Percentiles rank a stretch among this genome's conserved stretches.
Evolutionary conservation across 2,797 vertebrate genomes (phyloP).

Genomic region (Poeciliopsis gracilis): DNA sequence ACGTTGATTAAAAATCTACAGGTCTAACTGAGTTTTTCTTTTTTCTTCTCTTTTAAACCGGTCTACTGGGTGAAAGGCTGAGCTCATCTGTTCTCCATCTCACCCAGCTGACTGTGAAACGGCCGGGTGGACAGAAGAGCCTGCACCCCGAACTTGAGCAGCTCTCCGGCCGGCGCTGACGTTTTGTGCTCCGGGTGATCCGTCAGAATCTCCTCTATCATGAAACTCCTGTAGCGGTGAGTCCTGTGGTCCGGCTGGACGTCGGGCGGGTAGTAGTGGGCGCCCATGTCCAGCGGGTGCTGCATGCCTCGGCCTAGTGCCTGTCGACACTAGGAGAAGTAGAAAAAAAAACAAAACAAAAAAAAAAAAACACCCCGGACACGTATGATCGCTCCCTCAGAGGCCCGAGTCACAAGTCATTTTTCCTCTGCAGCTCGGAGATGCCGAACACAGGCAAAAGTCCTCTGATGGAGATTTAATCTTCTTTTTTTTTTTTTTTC

Average conservation of each 20-base stretch:
- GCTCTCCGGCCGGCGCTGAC: slow-evolving; percentile 85
- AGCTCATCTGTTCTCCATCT: slow-evolving; percentile 33
- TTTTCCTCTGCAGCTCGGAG: slow-evolving; percentile 24
- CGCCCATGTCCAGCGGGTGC: slow-evolving; percentile 90
- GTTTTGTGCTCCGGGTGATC: slow-evolving; percentile 90
- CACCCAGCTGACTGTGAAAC: slow-evolving; percentile 94
- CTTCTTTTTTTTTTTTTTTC: neutral
- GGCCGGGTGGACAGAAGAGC: slow-evolving; percentile 91
- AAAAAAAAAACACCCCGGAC: slow-evolving; percentile 4
- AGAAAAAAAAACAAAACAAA: too few relatives aligned
- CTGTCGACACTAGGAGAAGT: slow-evolving; percentile 12
- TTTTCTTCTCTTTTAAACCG: neutral
- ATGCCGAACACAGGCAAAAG: slow-evolving; percentile 21
- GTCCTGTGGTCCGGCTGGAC: slow-evolving; percentile 89
- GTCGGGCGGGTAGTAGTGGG: slow-evolving; percentile 89
- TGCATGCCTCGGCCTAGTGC: slow-evolving; percentile 81
- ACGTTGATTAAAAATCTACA: neutral
- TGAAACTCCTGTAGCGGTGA: slow-evolving; percentile 96
- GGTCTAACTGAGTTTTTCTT: neutral
- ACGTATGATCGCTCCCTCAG: slow-evolving; percentile 33
- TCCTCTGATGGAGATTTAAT: slow-evolving; percentile 20
- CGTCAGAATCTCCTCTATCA: slow-evolving; percentile 98
- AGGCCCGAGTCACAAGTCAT: slow-evolving; percentile 41
- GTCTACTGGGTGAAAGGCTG: neutral
- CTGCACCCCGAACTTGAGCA: slow-evolving; percentile 96